Evolutionary conservation across 2,113 vertebrate genomes (phyloP), one percentile per base, ranked within the genome.

Genomic region (Halichoeres trimaculatus): DNA sequence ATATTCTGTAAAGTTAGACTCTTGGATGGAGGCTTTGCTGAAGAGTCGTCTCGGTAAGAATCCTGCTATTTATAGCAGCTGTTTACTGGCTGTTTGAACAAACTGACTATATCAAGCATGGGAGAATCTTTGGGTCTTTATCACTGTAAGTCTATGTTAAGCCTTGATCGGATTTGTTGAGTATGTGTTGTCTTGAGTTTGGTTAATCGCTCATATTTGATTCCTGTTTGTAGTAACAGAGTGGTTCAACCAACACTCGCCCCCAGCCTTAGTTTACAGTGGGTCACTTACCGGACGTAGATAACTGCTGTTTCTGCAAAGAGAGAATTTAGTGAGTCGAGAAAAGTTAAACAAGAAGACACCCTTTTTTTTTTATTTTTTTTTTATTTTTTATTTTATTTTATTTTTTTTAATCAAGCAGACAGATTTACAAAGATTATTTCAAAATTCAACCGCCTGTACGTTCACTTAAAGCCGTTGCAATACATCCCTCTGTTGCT

Each of bases 1-100:
- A 89, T 99, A 30, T 99, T 98, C 93, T 99, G 97, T 89, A 99
- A 99, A 94, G 95, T 98, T 70, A 91, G 97, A 65, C 94, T 98
- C 51, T 78, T 96, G 66, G 94, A 97, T 83, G 96, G 97, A 23
- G 96, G 96, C 78, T 98, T 98, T 87, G 91, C 91, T 51, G 94
- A 93, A 2, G 95, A 95, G 89, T 97, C 97, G 12, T 94, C 96
- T 84, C 95, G 97, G 97, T 99, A 93, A 90, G 91, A 77, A n/a
- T 22, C 24, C 40, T 24, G 8, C 79, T 89, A 83, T 91, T 91
- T 87, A 85, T 87, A 83, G 73, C 20, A 22, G 20, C 52, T 16
- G 22, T 47, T 57, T 9, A 48, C 62, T 22, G 35, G 34, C 40
- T 55, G 17, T 68, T 6, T 13, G 0, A 40, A 22, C 6, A 11